Evolutionary conservation across 2,797 vertebrate species (phyloP).

Genomic region (Choloepus didactylus): DNA sequence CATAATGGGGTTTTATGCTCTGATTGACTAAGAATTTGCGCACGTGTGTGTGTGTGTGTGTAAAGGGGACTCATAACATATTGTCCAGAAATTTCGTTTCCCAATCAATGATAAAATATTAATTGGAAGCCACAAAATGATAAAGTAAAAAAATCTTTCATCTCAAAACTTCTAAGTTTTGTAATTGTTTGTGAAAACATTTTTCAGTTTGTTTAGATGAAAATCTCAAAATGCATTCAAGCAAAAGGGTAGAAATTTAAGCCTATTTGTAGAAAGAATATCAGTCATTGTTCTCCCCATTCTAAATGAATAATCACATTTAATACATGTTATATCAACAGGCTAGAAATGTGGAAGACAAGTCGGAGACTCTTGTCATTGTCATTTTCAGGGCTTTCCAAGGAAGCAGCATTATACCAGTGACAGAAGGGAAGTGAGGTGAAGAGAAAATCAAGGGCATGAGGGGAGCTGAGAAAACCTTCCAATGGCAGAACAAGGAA

Average conservation of each 20-base stretch:
- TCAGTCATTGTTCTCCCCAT: not conserved
- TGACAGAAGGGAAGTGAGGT: not conserved
- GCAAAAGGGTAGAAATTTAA: not conserved
- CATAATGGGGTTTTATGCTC: not conserved
- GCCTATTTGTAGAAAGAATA: not conserved
- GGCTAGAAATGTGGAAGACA: not conserved
- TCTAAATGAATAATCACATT: not conserved
- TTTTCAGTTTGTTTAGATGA: slow-evolving; percentile 27
- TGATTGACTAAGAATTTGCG: not conserved
- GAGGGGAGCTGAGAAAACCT: not conserved
- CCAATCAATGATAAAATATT: not conserved
- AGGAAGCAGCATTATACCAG: not conserved
- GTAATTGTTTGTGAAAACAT: not conserved
- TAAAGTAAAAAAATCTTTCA: not conserved
- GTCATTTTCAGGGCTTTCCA: not conserved
- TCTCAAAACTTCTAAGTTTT: not conserved
- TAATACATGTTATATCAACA: not conserved
- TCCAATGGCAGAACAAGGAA: not conserved
- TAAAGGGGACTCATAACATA: not conserved
- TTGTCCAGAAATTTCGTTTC: not conserved
- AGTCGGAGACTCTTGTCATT: not conserved
- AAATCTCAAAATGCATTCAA: slow-evolving; percentile 33
- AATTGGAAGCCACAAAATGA: slow-evolving; percentile 36
- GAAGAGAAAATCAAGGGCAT: not conserved
- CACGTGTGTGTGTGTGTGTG: not conserved